Evolutionary conservation across 1,140 invertebrate genomes (phyloP).

Genomic region (Galendromus occidentalis): DNA sequence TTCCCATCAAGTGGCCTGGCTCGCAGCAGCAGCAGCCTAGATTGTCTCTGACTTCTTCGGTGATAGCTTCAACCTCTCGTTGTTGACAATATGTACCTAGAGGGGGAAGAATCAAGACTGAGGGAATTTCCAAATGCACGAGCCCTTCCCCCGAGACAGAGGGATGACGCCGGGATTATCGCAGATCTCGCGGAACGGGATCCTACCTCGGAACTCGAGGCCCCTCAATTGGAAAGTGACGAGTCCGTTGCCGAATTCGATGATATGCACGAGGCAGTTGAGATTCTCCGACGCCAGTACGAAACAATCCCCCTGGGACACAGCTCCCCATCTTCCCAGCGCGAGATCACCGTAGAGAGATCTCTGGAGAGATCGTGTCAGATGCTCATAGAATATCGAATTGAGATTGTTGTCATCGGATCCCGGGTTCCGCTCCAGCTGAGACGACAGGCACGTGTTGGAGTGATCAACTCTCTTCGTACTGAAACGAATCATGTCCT

Average conservation of each 20-base stretch:
- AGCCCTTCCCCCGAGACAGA: too few relatives aligned
- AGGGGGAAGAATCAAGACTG: conserved; percentile 13
- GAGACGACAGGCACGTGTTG: conserved; percentile 80
- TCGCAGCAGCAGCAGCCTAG: conserved; percentile 78
- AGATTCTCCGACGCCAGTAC: conserved; percentile 90
- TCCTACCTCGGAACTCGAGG: conserved; percentile 69
- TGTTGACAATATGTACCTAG: conserved; percentile 88
- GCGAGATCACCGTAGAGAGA: conserved; percentile 83
- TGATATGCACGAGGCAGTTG: conserved; percentile 91
- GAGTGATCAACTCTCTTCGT: conserved; percentile 91
- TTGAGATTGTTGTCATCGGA: conserved; percentile 97
- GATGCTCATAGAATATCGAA: conserved; percentile 97
- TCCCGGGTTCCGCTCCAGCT: conserved; percentile 81
- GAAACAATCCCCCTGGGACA: conserved; percentile 87
- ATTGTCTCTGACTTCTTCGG: conserved; percentile 85
- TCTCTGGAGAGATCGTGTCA: conserved; percentile 86
- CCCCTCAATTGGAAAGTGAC: conserved; percentile 95
- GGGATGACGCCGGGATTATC: too few relatives aligned
- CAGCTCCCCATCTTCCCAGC: conserved; percentile 73
- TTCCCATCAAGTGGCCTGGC: conserved; percentile 69
- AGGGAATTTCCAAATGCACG: too few relatives aligned
- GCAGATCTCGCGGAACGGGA: too few relatives aligned
- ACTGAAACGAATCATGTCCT: conserved; percentile 25
- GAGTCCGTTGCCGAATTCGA: conserved; percentile 93
- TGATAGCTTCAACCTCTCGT: conserved; percentile 87